A percentile compares a stretch with the other conserved stretches of the same genome.
Conservation (phyloP, 2,888 invertebrate species). For the Mesoligia furuncula region DNA sequence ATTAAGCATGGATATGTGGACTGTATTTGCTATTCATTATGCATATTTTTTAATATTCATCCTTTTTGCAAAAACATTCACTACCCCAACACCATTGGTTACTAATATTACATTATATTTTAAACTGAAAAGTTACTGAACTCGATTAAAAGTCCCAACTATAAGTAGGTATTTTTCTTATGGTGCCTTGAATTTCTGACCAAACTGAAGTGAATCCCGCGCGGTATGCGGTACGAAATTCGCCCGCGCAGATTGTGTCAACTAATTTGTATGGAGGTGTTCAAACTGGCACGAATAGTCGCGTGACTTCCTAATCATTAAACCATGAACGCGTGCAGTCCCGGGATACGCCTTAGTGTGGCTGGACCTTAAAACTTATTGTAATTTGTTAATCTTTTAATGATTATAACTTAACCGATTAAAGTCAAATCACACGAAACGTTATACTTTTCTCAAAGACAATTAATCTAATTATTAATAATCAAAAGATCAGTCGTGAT, state of each 20-base stretch:
- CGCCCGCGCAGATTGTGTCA: neutral
- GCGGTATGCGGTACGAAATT: neutral
- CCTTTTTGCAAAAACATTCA: neutral
- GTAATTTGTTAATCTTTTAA: neutral
- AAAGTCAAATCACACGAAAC: neutral
- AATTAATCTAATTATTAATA: neutral
- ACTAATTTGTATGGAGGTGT: neutral
- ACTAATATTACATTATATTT: neutral
- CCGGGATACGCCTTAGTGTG: neutral
- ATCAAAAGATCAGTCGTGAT: neutral
- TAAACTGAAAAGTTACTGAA: neutral
- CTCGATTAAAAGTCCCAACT: neutral
- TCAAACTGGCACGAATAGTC: neutral
- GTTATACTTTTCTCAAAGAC: neutral
- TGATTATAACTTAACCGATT: neutral
- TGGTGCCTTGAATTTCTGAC: neutral
- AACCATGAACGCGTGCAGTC: neutral
- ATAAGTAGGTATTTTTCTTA: neutral
- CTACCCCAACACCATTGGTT: neutral
- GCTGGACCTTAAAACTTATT: neutral
- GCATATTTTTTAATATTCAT: neutral
- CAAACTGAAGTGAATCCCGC: neutral
- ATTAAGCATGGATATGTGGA: neutral
- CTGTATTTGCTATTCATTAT: neutral
- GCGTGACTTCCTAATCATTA: neutral